These are phyloP conservation scores for Tetragnatha versicolor DNA, from an alignment of 1,140 invertebrate genomes.

Conservation along the genomic window DNA sequence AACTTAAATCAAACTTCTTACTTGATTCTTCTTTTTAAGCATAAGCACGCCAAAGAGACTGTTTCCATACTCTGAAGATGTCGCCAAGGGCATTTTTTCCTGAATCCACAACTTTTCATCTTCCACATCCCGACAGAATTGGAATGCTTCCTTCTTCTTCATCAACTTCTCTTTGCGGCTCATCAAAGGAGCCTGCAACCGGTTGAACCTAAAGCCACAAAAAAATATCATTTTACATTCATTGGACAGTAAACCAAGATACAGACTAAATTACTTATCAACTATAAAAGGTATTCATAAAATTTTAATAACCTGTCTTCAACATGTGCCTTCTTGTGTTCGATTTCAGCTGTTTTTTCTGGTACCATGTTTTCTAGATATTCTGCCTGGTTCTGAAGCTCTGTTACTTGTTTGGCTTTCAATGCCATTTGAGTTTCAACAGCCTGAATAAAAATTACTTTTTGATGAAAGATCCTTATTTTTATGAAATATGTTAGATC, in stretches of 20 bases:
- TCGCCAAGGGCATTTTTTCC: slow-evolving; percentile 95
- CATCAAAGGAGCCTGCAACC: slow-evolving; percentile 79
- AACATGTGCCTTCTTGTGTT: slow-evolving; percentile 88
- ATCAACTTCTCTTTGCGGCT: slow-evolving; percentile 86
- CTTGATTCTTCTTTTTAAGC: slow-evolving; percentile 91
- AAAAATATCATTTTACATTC: neutral
- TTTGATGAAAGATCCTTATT: neutral
- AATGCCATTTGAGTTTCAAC: slow-evolving; percentile 96
- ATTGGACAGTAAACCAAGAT: slow-evolving; percentile 57
- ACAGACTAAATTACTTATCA: no score
- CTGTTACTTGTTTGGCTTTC: slow-evolving; percentile 88
- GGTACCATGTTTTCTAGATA: slow-evolving; percentile 92
- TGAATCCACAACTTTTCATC: slow-evolving; percentile 98
- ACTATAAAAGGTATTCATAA: no score
- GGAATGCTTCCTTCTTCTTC: slow-evolving; percentile 98
- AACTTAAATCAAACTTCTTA: no score
- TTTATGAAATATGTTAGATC: neutral
- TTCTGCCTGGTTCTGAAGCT: slow-evolving; percentile 92
- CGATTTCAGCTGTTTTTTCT: slow-evolving; percentile 93
- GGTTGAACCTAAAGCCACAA: slow-evolving; percentile 64
- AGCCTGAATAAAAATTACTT: slow-evolving; percentile 70
- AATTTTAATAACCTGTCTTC: slow-evolving; percentile 70
- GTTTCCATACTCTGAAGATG: slow-evolving; percentile 88
- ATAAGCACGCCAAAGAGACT: slow-evolving; percentile 96
- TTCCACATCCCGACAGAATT: slow-evolving; percentile 96